Base-by-base conservation (phyloP, 2,797 vertebrate species). In the Cuniculus paca region DNA sequence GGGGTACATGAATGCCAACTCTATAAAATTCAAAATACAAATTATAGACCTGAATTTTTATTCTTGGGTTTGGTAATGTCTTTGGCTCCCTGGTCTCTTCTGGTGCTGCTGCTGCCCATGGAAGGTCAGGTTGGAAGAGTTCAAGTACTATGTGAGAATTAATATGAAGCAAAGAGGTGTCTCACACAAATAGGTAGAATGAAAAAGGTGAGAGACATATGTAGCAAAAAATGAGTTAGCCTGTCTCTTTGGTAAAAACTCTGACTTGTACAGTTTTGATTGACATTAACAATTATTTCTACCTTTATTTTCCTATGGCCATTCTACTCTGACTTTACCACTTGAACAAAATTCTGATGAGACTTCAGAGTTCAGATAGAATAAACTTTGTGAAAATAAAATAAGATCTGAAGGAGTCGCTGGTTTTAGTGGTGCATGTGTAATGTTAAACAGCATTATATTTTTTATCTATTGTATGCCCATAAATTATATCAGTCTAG, bases 21-120 rank as follows among this genome's bases (percentile, higher is more conserved):
- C 65, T 56, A 45, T 80, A 83, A 91, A 96, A 84, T 97, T 89
- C 19, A 82, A 92, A 65, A 70, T 42, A 75, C 91, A 39, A 92
- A 74, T 87, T 81, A 14, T 48, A 58, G 54, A 74, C 28, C 19
- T 20, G 54, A 61, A 86, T 68, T 52, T 75, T 75, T 75, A 48
- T 48, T 45, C 17, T 31, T 58, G 7, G 50, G 22, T 83, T 93
- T 72, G 61, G 20, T 36, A 92, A n/a, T 85, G 42, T 6, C 22
- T 58, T 79, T 80, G 39, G 26, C 11, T 90, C 36, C 20, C 24
- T 45, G 16, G 12, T 88, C 17, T 88, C 70, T 54, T 86, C 48
- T 6, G 5, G 42, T 45, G 72, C 36, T 93, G 72, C 22, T 89
- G 26, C 36, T 89, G 36, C 31, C 20, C 72, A 8, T 24, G 14